A percentile compares a stretch with the other conserved stretches of the same genome.
phyloP scores from a whole-genome alignment of 2,797 vertebrate genomes.

The Todus mexicanus region DNA sequence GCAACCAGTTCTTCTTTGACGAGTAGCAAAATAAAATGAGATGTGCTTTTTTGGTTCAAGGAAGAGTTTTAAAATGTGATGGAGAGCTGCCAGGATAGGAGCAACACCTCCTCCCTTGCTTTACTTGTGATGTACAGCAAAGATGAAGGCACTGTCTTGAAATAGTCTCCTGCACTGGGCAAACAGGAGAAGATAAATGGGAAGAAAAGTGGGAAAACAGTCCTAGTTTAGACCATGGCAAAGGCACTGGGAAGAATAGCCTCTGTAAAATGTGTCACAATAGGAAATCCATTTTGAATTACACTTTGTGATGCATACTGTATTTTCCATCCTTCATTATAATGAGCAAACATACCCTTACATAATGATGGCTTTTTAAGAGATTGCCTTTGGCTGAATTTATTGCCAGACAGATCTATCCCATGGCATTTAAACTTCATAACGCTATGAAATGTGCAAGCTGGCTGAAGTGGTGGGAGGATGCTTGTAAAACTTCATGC shows the following conservation, averaged over 20 bases:
- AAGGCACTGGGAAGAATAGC: not conserved
- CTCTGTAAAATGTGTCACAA: constrained; percentile 31
- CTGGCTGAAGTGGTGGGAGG: not conserved
- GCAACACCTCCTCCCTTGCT: constrained; percentile 24
- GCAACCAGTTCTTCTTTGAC: constrained; percentile 33
- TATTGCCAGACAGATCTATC: constrained; percentile 35
- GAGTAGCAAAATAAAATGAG: constrained; percentile 46
- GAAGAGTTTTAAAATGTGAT: constrained; percentile 33
- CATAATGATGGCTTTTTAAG: constrained; percentile 61
- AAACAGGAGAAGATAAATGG: constrained; percentile 15
- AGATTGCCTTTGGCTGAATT: constrained; percentile 58
- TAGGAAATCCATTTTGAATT: constrained; percentile 67
- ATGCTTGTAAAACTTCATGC: constrained; percentile 26
- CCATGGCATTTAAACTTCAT: constrained; percentile 24
- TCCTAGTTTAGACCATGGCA: not conserved
- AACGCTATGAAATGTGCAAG: constrained; percentile 7
- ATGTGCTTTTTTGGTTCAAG: constrained; percentile 62
- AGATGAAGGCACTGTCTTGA: constrained; percentile 25
- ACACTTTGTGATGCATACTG: not conserved
- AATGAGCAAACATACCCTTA: constrained; percentile 49
- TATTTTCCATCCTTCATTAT: constrained; percentile 61
- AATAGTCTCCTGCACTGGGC: not conserved
- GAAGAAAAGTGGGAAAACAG: not conserved
- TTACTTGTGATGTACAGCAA: constrained; percentile 25
- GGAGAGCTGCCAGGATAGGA: constrained; percentile 46